phyloP scores from a whole-genome alignment of 2,113 vertebrate genomes.

The Elephas maximus region DNA sequence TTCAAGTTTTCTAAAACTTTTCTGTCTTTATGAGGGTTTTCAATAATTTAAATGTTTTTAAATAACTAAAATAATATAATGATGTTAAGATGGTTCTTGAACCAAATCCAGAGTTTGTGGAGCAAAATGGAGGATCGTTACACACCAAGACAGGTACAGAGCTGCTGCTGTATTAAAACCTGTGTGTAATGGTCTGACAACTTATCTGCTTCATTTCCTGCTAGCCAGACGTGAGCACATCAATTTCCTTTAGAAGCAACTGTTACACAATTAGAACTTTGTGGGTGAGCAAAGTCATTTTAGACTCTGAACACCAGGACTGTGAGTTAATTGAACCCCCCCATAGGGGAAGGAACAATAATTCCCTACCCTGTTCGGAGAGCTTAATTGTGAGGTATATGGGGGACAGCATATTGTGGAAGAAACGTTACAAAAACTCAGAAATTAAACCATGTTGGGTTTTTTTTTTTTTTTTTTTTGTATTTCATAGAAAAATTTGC shows the following conservation, averaged over 20 bases:
- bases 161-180: background rate
- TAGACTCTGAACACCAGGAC: background rate
- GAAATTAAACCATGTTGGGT: background rate
- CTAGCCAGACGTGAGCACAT: conserved; percentile 78
- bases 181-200: conserved; percentile 34
- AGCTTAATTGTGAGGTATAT: conserved; percentile 1
- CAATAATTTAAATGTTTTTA: conserved; percentile 44
- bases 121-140: background rate
- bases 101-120: background rate
- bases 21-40: conserved; percentile 13
- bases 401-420: background rate
- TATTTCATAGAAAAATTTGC: conserved; percentile 25
- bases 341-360: background rate
- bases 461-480: background rate
- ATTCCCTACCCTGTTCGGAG: background rate
- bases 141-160: background rate
- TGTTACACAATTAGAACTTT: conserved; percentile 58
- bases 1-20: background rate
- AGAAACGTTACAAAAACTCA: background rate
- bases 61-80: conserved; percentile 20
- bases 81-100: background rate
- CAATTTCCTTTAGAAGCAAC: conserved; percentile 75
- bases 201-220: conserved; percentile 83
- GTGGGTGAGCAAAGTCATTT: conserved; percentile 47
- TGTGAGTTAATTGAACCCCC: background rate